Evolutionary conservation across 2,113 vertebrate genomes (phyloP).

Genomic region (Serinus canaria): DNA sequence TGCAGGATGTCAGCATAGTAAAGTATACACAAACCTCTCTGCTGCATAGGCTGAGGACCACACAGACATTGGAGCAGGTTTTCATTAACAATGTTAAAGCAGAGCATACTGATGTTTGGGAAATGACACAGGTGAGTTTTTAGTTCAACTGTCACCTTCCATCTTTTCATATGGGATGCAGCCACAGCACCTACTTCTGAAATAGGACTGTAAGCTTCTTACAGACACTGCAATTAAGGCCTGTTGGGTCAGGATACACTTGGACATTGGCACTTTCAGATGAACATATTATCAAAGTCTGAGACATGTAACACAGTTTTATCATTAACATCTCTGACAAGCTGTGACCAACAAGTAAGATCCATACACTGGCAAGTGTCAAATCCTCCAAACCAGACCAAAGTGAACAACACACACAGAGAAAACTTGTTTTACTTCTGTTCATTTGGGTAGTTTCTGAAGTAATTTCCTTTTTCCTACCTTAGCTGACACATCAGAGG

Average conservation of each 20-base stretch:
- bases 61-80: not conserved
- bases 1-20: accelerated
- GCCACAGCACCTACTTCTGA: not conserved
- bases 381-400: not conserved
- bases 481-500: not conserved
- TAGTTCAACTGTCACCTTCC: not conserved
- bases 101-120: not conserved
- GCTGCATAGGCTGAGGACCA: not conserved
- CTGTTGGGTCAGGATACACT: not conserved
- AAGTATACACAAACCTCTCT: accelerated
- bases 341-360: not conserved
- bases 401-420: not conserved
- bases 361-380: not conserved
- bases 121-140: not conserved
- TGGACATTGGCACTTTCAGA: not conserved
- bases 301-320: accelerated
- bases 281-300: not conserved
- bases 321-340: not conserved
- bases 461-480: not conserved
- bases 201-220: not conserved
- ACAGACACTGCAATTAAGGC: not conserved
- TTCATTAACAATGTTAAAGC: not conserved
- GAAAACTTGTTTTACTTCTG: not conserved
- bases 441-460: not conserved
- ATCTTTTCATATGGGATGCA: not conserved